Conservation (phyloP, 2,888 invertebrate species). For the Thereva unica region DNA sequence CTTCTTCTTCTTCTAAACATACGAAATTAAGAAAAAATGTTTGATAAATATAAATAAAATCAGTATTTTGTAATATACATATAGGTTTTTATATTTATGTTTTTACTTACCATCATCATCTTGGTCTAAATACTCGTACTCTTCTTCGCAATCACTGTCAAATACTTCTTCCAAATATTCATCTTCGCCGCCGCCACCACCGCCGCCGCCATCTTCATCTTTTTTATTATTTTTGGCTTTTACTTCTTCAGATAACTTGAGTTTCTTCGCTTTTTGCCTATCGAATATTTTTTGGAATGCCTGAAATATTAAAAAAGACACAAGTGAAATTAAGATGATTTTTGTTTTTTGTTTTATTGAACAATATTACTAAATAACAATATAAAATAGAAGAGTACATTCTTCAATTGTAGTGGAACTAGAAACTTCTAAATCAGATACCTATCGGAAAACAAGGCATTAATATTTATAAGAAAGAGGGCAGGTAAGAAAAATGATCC, state of each 20-base stretch:
- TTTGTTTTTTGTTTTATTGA: too few species aligned
- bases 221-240: slow-evolving; percentile 59
- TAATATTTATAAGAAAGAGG: too few species aligned
- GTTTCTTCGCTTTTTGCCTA: too few species aligned
- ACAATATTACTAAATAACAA: too few species aligned
- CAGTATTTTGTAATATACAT: slow-evolving; percentile 13
- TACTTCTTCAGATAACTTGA: slow-evolving; percentile 48
- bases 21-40: slow-evolving; percentile 26
- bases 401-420: too few species aligned
- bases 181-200: slow-evolving; percentile 52
- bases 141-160: slow-evolving; percentile 57
- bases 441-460: too few species aligned
- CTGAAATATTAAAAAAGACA: too few species aligned
- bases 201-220: slow-evolving; percentile 49
- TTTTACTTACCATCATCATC: slow-evolving; percentile 54
- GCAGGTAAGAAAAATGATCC: too few species aligned
- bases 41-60: slow-evolving; percentile 6
- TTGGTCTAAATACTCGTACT: slow-evolving; percentile 56
- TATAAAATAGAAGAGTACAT: too few species aligned
- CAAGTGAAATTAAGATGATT: too few species aligned
- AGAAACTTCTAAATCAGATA: too few species aligned
- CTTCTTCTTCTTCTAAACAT: slow-evolving; percentile 53
- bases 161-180: slow-evolving; percentile 51
- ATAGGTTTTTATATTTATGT: slow-evolving; percentile 40
- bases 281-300: too few species aligned